These are phyloP conservation scores for Microctonus aethiopoides DNA, from an alignment of 2,888 invertebrate species.

Conservation along the genomic window DNA sequence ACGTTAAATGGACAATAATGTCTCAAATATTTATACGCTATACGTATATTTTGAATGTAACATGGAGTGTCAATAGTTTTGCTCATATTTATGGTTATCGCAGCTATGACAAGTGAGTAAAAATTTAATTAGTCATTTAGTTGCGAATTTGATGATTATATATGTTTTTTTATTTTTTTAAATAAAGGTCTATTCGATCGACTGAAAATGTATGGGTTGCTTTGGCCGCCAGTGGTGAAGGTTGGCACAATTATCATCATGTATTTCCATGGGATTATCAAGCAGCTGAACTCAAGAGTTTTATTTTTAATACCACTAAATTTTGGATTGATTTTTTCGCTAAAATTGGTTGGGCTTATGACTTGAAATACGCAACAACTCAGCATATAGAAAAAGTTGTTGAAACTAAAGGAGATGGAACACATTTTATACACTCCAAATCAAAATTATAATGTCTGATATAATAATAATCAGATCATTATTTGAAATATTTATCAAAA, in stretches of 20 bases:
- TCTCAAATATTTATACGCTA: slow-evolving; percentile 69
- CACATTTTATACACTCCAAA: neutral
- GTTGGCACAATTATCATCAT: neutral
- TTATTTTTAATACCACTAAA: slow-evolving; percentile 73
- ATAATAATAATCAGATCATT: too few species aligned
- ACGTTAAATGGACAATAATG: slow-evolving; percentile 66
- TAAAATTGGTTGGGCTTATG: slow-evolving; percentile 80
- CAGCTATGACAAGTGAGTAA: slow-evolving; percentile 59
- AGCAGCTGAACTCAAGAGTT: slow-evolving; percentile 56
- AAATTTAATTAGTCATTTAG: neutral
- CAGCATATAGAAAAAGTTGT: slow-evolving; percentile 70
- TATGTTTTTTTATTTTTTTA: neutral
- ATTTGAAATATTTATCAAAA: too few species aligned
- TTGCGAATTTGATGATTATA: too few species aligned
- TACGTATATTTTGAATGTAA: slow-evolving; percentile 68
- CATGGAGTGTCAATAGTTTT: slow-evolving; percentile 73
- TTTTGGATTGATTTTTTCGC: slow-evolving; percentile 77
- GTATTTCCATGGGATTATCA: neutral
- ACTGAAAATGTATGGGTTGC: slow-evolving; percentile 46
- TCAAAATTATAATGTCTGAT: too few species aligned
- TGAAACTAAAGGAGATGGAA: slow-evolving; percentile 70
- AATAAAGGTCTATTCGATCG: slow-evolving; percentile 25
- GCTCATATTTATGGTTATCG: slow-evolving; percentile 68
- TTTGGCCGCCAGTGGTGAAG: slow-evolving; percentile 61
- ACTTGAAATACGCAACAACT: slow-evolving; percentile 76